phyloP scores from a whole-genome alignment of 1,140 invertebrate species.

The Trichoplusia ni region DNA sequence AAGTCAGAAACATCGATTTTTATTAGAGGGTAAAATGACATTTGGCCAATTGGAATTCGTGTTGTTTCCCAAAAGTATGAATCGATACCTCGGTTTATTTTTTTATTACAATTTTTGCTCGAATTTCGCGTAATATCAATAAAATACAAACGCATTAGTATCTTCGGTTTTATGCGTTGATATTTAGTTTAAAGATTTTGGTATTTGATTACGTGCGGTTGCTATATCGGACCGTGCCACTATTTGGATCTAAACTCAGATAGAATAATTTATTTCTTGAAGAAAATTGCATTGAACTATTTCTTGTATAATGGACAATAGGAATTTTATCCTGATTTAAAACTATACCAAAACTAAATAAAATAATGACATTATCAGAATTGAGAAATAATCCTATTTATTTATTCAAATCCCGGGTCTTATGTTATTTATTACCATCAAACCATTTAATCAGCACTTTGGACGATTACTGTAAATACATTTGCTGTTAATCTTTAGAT shows the following conservation, averaged over 20 bases:
- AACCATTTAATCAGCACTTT: too few relatives aligned
- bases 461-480: too few relatives aligned
- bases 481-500: not conserved
- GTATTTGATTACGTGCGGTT: not conserved
- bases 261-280: too few relatives aligned
- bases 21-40: conserved; percentile 53
- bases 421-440: not conserved
- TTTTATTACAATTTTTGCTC: conserved; percentile 6
- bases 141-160: not conserved
- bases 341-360: too few relatives aligned
- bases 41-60: conserved; percentile 5
- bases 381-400: too few relatives aligned
- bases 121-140: conserved; percentile 16
- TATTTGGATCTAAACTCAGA: too few relatives aligned
- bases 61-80: conserved; percentile 6
- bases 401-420: not conserved
- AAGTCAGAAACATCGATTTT: conserved; percentile 34
- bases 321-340: too few relatives aligned
- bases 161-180: not conserved
- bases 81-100: conserved; percentile 3
- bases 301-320: too few relatives aligned
- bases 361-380: too few relatives aligned
- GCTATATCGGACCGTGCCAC: not conserved
- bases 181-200: not conserved
- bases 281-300: too few relatives aligned